phyloP scores from a whole-genome alignment of 2,113 vertebrate genomes.

The Trochalopteron elliotii region DNA sequence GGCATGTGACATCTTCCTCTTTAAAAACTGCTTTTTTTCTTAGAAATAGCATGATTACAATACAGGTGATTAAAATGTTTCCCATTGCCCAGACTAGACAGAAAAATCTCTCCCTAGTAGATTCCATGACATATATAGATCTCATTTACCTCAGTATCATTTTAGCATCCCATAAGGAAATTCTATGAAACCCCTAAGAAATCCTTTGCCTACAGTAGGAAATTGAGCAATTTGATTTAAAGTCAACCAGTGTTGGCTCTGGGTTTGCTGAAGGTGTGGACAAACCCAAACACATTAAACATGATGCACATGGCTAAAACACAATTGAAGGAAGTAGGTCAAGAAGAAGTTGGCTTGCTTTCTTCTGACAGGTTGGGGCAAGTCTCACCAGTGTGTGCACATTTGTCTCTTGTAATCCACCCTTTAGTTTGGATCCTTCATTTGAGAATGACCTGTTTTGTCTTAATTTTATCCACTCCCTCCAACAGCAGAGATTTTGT shows the following conservation, averaged over 20 bases:
- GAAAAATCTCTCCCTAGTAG: not conserved
- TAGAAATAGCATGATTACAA: not conserved
- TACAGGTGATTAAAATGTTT: not conserved
- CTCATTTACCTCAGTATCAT: not conserved
- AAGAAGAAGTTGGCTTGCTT: not conserved
- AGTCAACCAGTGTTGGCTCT: not conserved
- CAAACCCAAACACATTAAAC: conserved; percentile 19
- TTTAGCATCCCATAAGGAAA: not conserved
- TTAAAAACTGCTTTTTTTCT: not conserved
- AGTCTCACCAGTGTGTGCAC: not conserved
- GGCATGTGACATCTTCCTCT: not conserved
- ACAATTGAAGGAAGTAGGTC: not conserved
- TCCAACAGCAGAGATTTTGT: conserved; percentile 19
- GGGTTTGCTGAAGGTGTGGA: not conserved
- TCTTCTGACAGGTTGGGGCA: not conserved
- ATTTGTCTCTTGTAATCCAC: not conserved
- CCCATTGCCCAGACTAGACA: not conserved
- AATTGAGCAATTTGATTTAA: not conserved
- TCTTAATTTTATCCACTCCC: conserved; percentile 41
- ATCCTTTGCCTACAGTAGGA: not conserved
- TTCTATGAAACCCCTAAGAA: not conserved
- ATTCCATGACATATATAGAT: not conserved
- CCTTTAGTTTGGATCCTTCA: conserved; percentile 19
- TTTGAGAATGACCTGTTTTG: conserved; percentile 55
- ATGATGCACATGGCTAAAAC: not conserved